Evolutionary conservation across 2,113 vertebrate species (phyloP).

Genomic region (Macaca nemestrina): DNA sequence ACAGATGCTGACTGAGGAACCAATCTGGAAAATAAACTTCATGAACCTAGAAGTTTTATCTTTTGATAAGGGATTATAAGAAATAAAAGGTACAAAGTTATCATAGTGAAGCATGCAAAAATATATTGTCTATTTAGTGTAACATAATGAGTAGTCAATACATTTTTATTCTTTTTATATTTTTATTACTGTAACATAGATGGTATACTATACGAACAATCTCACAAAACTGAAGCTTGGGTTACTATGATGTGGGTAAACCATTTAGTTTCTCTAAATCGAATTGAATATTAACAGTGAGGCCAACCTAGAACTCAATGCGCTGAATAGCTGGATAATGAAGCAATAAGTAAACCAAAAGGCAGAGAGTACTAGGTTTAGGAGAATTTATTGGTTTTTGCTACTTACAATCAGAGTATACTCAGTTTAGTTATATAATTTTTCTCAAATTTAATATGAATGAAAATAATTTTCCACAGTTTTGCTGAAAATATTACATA

Average conservation of each 20-base stretch:
- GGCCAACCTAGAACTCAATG: not conserved
- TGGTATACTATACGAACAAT: not conserved
- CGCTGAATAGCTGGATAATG: not conserved
- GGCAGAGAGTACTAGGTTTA: not conserved
- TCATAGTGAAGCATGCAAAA: not conserved
- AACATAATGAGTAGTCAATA: not conserved
- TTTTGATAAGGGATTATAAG: constrained; percentile 42
- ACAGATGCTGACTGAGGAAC: constrained; percentile 61
- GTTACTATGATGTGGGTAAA: not conserved
- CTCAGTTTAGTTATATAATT: not conserved
- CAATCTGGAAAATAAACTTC: constrained; percentile 56
- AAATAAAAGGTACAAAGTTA: constrained; percentile 54
- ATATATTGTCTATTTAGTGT: not conserved
- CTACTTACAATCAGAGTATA: not conserved
- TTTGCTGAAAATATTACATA: not conserved
- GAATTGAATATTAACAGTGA: not conserved
- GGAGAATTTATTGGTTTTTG: not conserved
- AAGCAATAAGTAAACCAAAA: not conserved
- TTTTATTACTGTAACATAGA: not conserved
- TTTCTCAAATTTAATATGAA: not conserved
- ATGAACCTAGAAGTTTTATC: constrained; percentile 56
- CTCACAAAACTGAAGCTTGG: not conserved
- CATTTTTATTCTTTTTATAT: not conserved
- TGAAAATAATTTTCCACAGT: not conserved
- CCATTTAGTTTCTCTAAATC: not conserved